Base-by-base conservation (phyloP, 2,113 vertebrate genomes). In the Suricata suricatta region DNA sequence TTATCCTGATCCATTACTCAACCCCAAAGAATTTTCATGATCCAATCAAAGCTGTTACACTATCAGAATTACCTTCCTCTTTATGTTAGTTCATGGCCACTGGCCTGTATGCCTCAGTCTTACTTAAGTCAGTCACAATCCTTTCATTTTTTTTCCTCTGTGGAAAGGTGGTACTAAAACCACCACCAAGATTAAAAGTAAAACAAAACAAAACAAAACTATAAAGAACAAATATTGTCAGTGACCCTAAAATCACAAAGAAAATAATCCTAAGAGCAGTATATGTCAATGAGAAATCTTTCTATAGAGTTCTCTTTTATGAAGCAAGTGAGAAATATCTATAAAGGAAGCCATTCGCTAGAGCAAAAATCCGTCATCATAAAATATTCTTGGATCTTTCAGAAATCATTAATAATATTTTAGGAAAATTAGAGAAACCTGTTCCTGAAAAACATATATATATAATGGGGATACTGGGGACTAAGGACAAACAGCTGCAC, bases 241-340 rank as follows among this genome's bases (percentile, higher is more conserved):
- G 57, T 72, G 54, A 66, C 38, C 72, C 38, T 68, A 27, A 95
- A 85, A 57, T 77, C 31, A 81, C 64, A 63, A 84, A 81, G 64
- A 76, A 84, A 91, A 41, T 54, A 47, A 71, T 15, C 15, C 5
- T n/a, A 19, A 29, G 35, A n/a, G 13, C 15, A 3, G 47, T 57
- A 71, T 3, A 71, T 3, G 33, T 54, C 77, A 52, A 13, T 27
- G 19, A 88, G 17, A 63, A 69, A 72, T 50, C 31, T 60, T 90
- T 84, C 81, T 60, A 74, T 33, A 35, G 81, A 33, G 76, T 63
- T 68, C 63, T 80, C 63, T 38, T 96, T 90, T n/a, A 68, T 66
- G n/a, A 90, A 68, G 82, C 38, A 85, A 93, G n/a, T 54, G 16
- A 97, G 77, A 81, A 95, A 81, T 23, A 52, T 17, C 86, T 93